Evolutionary conservation across 2,888 invertebrate species (phyloP), one percentile per base, ranked within the genome.

Genomic region (Beris chalybata): DNA sequence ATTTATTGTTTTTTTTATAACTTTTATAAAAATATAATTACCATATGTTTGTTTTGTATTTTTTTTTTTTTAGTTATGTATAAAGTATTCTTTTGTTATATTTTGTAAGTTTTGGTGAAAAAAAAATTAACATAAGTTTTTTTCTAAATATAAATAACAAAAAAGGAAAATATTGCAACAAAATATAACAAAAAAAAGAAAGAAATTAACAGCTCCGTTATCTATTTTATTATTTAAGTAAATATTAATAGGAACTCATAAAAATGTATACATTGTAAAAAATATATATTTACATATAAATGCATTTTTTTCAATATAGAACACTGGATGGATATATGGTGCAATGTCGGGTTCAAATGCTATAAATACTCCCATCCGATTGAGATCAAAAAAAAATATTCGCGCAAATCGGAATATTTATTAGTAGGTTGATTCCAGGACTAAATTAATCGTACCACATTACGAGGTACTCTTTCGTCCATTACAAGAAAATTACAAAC

Each of bases 241-340:
- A 61, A 61, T 61, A 61, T 61, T 61, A 61, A 61, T 61, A 61
- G 61, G 61, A 61, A 61, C 61, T 61, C 61, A 61, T 61, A 61
- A 59, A 22, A 59, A 61, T 61, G 61, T 61, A 52, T 61, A 61
- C 61, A 61, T 61, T 61, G 61, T 61, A 61, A 61, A 61, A 61
- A 61, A 61, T 61, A 61, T 61, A 61, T 61, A 61, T 61, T 61
- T 52, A 61, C 52, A 61, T 61, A 61, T 61, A 61, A 61, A 61
- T 61, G 61, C 61, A 61, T 30, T 31, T 50, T 61, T 38, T 53
- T 61, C 50, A 61, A 61, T 61, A 52, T 50, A 50, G n/a, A 61
- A 61, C 61, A 61, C 52, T 61, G 61, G 61, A 52, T 52, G 61
- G 61, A 61, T 50, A 22, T 22, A 61, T 61, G 61, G 61, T 61